A percentile compares a stretch with the other conserved stretches of the same genome.
Evolutionary conservation across 2,888 invertebrate genomes (phyloP).

Genomic region (Ceraclea dissimilis): DNA sequence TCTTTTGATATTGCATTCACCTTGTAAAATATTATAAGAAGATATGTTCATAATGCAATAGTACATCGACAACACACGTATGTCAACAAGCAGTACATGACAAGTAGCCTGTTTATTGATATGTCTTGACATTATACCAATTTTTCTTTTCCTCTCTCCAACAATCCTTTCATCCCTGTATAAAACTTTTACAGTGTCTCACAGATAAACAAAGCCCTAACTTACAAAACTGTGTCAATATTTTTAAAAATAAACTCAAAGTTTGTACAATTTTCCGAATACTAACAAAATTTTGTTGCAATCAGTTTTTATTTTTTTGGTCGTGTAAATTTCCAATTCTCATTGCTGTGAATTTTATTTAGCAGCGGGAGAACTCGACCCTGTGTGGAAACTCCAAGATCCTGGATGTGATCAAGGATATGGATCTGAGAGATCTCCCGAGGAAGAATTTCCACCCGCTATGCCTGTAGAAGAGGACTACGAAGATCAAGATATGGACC

Average conservation of each 20-base stretch:
- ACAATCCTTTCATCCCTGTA: neutral
- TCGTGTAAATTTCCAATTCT: neutral
- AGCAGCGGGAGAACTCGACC: slow-evolving; percentile 36
- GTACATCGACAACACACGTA: too few relatives aligned
- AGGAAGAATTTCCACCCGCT: slow-evolving; percentile 66
- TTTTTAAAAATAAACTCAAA: too few relatives aligned
- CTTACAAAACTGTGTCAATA: neutral
- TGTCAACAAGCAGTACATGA: too few relatives aligned
- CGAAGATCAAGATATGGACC: slow-evolving; percentile 52
- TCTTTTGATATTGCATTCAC: too few relatives aligned
- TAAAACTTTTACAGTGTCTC: neutral
- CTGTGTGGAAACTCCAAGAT: slow-evolving; percentile 49
- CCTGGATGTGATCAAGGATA: slow-evolving; percentile 65
- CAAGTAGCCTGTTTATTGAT: too few relatives aligned
- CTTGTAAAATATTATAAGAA: too few relatives aligned
- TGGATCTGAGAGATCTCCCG: slow-evolving; percentile 68
- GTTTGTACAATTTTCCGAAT: too few relatives aligned
- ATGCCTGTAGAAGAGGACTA: slow-evolving; percentile 48
- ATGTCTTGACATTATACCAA: too few relatives aligned
- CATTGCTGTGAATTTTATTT: slow-evolving; percentile 10
- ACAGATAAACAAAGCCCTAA: neutral
- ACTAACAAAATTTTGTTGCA: too few relatives aligned
- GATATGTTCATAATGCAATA: too few relatives aligned
- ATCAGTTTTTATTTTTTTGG: neutral
- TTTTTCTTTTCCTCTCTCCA: neutral